Evolutionary conservation across 2,888 invertebrate species (phyloP).

Genomic region (Eupithecia exiguata): DNA sequence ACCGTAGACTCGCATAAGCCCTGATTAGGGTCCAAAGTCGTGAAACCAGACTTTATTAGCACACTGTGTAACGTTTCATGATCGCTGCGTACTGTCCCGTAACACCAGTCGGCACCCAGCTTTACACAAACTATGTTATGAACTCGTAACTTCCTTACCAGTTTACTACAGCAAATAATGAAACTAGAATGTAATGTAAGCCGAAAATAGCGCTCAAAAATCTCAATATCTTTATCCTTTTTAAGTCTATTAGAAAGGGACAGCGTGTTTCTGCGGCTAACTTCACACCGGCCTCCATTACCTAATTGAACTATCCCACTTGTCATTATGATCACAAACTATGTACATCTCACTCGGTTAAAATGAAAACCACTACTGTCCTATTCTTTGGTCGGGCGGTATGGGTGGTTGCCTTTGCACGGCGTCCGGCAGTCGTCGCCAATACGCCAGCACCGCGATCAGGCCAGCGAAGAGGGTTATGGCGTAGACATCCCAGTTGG

Average conservation of each 20-base stretch:
- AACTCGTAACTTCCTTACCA: too few relatives aligned
- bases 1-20: too few relatives aligned
- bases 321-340: not conserved
- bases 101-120: not conserved
- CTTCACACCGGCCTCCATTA: not conserved
- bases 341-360: not conserved
- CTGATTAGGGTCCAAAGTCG: too few relatives aligned
- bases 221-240: not conserved
- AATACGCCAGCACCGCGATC: constrained; percentile 89
- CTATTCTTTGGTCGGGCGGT: not conserved
- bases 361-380: not conserved
- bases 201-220: not conserved
- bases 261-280: not conserved
- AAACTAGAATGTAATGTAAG: not conserved
- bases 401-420: not conserved
- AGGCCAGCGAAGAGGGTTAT: constrained; percentile 93
- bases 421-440: constrained; percentile 79
- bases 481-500: constrained; percentile 97
- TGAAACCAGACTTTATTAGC: too few relatives aligned
- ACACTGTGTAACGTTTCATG: too few relatives aligned
- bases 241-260: not conserved
- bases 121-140: too few relatives aligned
- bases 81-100: too few relatives aligned
- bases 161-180: not conserved
- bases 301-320: not conserved